These are phyloP conservation scores for Antennarius striatus DNA, from an alignment of 2,113 vertebrate species.

Conservation along the genomic window DNA sequence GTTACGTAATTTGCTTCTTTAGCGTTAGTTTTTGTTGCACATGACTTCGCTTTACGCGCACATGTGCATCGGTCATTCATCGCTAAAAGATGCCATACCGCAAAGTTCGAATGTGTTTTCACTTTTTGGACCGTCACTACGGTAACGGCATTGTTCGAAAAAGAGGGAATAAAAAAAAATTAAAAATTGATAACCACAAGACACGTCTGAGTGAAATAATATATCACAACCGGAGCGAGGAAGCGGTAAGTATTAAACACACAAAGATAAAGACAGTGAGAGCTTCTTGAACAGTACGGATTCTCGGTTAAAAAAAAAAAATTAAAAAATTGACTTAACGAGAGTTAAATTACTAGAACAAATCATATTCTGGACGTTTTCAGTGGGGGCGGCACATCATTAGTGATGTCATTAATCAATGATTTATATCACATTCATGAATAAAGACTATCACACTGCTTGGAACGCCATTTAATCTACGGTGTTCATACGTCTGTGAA, in stretches of 20 bases:
- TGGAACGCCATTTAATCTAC: slow-evolving; percentile 17
- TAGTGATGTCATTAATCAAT: slow-evolving; percentile 21
- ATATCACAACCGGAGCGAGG: background rate
- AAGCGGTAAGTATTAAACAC: background rate
- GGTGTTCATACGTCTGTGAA: slow-evolving; percentile 3
- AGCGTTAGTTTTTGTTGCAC: too few species aligned
- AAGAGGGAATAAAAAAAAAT: too few species aligned
- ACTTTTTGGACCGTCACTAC: too few species aligned
- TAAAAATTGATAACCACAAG: background rate
- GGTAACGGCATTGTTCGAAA: too few species aligned
- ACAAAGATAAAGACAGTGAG: background rate
- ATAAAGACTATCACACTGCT: background rate
- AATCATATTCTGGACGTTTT: slow-evolving; percentile 2
- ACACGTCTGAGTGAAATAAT: background rate
- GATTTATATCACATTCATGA: slow-evolving; percentile 14
- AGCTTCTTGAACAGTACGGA: background rate
- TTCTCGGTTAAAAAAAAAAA: slow-evolving; percentile 2
- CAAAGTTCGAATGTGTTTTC: too few species aligned
- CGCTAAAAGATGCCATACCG: too few species aligned
- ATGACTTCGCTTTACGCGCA: too few species aligned
- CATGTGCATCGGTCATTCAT: too few species aligned
- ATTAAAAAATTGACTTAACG: background rate
- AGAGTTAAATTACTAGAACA: slow-evolving; percentile 22
- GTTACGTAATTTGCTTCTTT: too few species aligned
- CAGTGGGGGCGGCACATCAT: slow-evolving; percentile 14